Percentiles rank a stretch among this genome's conserved stretches.
phyloP scores from a whole-genome alignment of 2,888 invertebrate species.

The Eupithecia subumbrata region DNA sequence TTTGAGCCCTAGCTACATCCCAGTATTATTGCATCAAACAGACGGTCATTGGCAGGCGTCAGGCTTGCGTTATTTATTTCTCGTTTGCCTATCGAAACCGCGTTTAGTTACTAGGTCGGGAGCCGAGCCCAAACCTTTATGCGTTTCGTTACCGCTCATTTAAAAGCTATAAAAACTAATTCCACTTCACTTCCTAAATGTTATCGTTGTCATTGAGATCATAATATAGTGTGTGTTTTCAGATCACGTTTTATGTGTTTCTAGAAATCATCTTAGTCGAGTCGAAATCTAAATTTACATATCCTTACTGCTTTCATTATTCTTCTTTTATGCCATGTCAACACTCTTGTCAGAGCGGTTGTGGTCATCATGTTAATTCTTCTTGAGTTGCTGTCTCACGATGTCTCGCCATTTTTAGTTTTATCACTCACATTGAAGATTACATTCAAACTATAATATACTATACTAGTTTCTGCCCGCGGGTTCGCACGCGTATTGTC shows the following conservation, averaged over 20 bases:
- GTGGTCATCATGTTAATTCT: neutral
- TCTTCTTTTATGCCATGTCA: neutral
- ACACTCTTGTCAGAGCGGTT: neutral
- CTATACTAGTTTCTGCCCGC: too few relatives aligned
- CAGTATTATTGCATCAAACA: slow-evolving; percentile 46
- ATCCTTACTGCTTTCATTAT: neutral
- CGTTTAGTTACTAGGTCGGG: slow-evolving; percentile 32
- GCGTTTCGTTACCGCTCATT: slow-evolving; percentile 19
- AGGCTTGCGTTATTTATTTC: slow-evolving; percentile 67
- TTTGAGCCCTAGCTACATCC: slow-evolving; percentile 7
- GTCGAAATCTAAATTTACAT: neutral
- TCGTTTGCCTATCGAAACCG: slow-evolving; percentile 51
- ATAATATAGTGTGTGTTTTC: neutral
- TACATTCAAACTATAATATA: too few relatives aligned
- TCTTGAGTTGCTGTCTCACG: neutral
- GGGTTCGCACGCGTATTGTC: too few relatives aligned
- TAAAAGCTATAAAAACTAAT: slow-evolving; percentile 3
- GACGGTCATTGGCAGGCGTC: slow-evolving; percentile 68
- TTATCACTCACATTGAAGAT: neutral
- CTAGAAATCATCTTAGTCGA: neutral
- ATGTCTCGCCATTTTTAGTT: neutral
- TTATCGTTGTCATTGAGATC: neutral
- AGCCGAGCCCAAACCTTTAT: slow-evolving; percentile 12
- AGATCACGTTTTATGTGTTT: neutral
- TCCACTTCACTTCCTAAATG: neutral